These are phyloP conservation scores for Zaprionus lachaisei DNA, from an alignment of 1,140 invertebrate genomes.

Conservation along the genomic window DNA sequence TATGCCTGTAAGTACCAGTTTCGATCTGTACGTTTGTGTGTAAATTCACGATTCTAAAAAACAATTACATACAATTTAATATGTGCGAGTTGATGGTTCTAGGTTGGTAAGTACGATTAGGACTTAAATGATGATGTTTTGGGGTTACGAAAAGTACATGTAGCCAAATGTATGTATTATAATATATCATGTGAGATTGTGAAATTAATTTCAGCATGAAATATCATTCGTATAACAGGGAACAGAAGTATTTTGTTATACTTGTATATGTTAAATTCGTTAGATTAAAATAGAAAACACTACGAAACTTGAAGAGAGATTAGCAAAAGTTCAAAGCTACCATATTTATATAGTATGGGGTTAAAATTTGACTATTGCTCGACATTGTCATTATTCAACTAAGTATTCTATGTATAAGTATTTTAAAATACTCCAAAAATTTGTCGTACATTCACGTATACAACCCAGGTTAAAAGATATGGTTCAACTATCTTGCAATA, in stretches of 20 bases:
- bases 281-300: conserved; percentile 45
- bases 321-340: conserved; percentile 15
- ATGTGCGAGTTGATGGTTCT: conserved; percentile 59
- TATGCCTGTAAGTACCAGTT: conserved; percentile 38
- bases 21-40: conserved; percentile 53
- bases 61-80: conserved; percentile 48
- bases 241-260: conserved; percentile 31
- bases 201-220: not conserved
- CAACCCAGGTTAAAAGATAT: conserved; percentile 62
- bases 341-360: not conserved
- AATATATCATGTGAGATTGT: not conserved
- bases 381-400: conserved; percentile 29
- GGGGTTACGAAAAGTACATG: conserved; percentile 56
- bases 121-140: conserved; percentile 69
- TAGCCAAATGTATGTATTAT: conserved; percentile 47
- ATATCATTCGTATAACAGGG: conserved; percentile 1
- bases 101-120: conserved; percentile 13
- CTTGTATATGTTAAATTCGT: conserved; percentile 55
- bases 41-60: conserved; percentile 51
- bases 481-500: conserved; percentile 45
- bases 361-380: conserved; percentile 33
- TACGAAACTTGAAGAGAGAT: conserved; percentile 56
- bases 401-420: conserved; percentile 12
- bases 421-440: conserved; percentile 47
- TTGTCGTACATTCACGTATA: conserved; percentile 31